phyloP scores from a whole-genome alignment of 2,113 vertebrate species.

The Lepisosteus osseus region DNA sequence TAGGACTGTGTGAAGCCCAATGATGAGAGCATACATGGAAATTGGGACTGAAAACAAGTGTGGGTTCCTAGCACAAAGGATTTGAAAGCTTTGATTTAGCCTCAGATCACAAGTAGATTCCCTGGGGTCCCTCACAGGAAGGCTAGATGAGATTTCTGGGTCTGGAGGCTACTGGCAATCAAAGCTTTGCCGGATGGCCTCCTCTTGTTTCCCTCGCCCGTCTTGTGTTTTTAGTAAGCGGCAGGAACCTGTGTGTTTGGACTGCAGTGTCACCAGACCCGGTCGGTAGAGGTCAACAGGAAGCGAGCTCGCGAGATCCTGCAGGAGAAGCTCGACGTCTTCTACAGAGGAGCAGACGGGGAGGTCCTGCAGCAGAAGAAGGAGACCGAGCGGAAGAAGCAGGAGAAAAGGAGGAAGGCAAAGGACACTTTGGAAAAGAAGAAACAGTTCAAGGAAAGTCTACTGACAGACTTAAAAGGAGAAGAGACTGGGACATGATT shows the following conservation, averaged over 20 bases:
- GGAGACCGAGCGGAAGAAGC: constrained; percentile 72
- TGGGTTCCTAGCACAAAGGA: too few relatives aligned
- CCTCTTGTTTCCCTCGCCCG: constrained; percentile 7
- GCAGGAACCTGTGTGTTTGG: too few relatives aligned
- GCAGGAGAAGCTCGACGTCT: constrained; percentile 81
- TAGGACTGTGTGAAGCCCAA: too few relatives aligned
- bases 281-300: constrained; percentile 84
- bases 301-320: constrained; percentile 84
- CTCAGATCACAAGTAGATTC: not conserved
- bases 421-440: constrained; percentile 84
- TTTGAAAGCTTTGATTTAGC: too few relatives aligned
- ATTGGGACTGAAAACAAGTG: too few relatives aligned
- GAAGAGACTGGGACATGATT: constrained; percentile 21
- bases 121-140: too few relatives aligned
- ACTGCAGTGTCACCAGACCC: constrained; percentile 88
- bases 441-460: constrained; percentile 70
- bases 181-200: not conserved
- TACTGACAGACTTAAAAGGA: constrained; percentile 43
- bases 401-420: constrained; percentile 74
- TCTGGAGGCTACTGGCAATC: too few relatives aligned
- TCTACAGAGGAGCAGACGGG: constrained; percentile 79
- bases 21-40: too few relatives aligned
- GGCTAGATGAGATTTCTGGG: too few relatives aligned
- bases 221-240: constrained; percentile 27
- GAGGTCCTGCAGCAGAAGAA: constrained; percentile 67